Conservation (phyloP, 2,797 vertebrate species). For the Leuciscus waleckii region DNA sequence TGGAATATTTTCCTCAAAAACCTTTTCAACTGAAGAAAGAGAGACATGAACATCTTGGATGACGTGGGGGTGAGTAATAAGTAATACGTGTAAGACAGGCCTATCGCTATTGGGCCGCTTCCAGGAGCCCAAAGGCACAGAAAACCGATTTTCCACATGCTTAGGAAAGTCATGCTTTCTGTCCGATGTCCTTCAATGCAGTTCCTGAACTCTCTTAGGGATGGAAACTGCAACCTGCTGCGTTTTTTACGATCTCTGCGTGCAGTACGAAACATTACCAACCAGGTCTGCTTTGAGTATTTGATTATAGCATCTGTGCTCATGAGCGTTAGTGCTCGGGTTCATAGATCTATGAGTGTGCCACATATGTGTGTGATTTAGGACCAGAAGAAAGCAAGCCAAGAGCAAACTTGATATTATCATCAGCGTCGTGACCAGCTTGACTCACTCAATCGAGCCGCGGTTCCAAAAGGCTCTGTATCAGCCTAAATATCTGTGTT, state of each 20-base stretch:
- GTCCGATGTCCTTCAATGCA: slow-evolving; percentile 7
- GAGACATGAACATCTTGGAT: too few relatives aligned
- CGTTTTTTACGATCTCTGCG: slow-evolving; percentile 39
- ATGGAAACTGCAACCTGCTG: slow-evolving; percentile 12
- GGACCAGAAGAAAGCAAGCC: slow-evolving; percentile 56
- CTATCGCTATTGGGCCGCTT: not conserved
- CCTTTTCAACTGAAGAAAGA: too few relatives aligned
- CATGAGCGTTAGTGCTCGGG: not conserved
- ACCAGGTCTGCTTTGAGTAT: slow-evolving; percentile 52
- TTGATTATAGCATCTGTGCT: slow-evolving; percentile 47
- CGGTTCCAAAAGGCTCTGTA: slow-evolving; percentile 55
- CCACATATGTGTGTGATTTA: slow-evolving; percentile 61
- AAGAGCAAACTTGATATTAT: slow-evolving; percentile 54
- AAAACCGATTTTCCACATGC: slow-evolving; percentile 16
- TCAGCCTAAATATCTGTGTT: slow-evolving; percentile 57
- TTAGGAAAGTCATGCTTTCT: not conserved
- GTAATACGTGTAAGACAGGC: not conserved
- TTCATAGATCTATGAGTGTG: slow-evolving; percentile 11
- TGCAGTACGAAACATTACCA: slow-evolving; percentile 48
- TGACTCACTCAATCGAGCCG: slow-evolving; percentile 30
- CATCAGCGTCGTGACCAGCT: slow-evolving; percentile 55
- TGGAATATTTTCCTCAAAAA: too few relatives aligned
- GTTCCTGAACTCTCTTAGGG: not conserved
- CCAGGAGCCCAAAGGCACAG: slow-evolving; percentile 1
- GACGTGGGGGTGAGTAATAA: too few relatives aligned